These are phyloP conservation scores for Troides oblongomaculatus DNA, from an alignment of 2,888 invertebrate genomes.

Conservation along the genomic window DNA sequence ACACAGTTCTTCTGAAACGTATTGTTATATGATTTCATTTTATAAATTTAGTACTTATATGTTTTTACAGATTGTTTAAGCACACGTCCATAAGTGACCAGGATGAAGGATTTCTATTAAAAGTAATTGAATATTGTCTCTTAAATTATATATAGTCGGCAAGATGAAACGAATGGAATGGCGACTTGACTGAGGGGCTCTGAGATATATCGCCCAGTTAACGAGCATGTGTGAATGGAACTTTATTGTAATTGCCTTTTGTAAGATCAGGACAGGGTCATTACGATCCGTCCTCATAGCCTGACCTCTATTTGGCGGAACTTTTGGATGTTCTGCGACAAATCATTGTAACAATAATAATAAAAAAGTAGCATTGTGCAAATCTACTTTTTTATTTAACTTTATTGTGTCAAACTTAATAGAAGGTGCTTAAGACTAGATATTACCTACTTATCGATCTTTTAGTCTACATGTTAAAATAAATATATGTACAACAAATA, in stretches of 20 bases:
- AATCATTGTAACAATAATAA: slow-evolving; percentile 19
- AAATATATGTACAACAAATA: too few relatives aligned
- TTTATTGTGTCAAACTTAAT: background rate
- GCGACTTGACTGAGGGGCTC: slow-evolving; percentile 64
- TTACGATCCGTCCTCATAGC: slow-evolving; percentile 68
- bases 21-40: too few relatives aligned
- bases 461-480: too few relatives aligned
- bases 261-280: slow-evolving; percentile 77
- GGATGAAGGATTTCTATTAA: slow-evolving; percentile 11
- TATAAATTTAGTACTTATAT: too few relatives aligned
- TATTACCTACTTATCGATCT: too few relatives aligned
- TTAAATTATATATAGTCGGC: slow-evolving; percentile 36
- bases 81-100: background rate
- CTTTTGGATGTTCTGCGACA: slow-evolving; percentile 38
- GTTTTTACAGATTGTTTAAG: background rate
- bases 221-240: slow-evolving; percentile 79
- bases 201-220: slow-evolving; percentile 77
- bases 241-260: slow-evolving; percentile 81
- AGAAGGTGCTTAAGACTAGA: background rate
- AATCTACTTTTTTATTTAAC: background rate
- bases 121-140: slow-evolving; percentile 29
- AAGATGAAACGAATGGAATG: slow-evolving; percentile 63
- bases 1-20: too few relatives aligned
- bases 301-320: slow-evolving; percentile 67
- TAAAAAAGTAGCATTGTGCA: background rate